These are phyloP conservation scores for Smutsia temminckii DNA, from an alignment of 2,797 vertebrate species.

Conservation along the genomic window DNA sequence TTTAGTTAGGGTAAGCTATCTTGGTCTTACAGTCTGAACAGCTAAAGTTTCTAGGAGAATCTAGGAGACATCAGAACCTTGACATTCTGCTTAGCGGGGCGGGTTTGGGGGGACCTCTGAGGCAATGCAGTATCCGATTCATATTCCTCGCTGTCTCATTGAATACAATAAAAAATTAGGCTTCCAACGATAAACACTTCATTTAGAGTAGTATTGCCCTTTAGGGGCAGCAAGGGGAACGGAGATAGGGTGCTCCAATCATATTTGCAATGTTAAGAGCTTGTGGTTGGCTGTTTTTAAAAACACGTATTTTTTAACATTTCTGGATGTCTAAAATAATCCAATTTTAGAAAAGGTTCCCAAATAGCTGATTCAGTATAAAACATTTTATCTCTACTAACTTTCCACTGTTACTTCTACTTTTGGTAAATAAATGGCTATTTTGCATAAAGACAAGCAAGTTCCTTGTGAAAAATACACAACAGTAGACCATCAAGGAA, in stretches of 20 bases:
- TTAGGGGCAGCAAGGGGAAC: neutral
- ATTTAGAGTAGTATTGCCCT: neutral
- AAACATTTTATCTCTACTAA: neutral
- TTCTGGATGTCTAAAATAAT: slow-evolving; percentile 41
- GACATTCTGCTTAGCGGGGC: neutral
- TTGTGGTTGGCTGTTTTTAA: neutral
- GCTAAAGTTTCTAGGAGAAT: neutral
- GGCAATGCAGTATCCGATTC: neutral
- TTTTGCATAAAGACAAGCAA: slow-evolving; percentile 41
- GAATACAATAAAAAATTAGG: slow-evolving; percentile 5
- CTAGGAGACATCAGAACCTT: neutral
- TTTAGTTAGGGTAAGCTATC: neutral
- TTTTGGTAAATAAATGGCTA: slow-evolving; percentile 33
- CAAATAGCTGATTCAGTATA: neutral
- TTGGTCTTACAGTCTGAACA: neutral
- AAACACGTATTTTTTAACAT: neutral
- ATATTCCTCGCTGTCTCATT: neutral
- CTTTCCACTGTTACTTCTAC: slow-evolving; percentile 7
- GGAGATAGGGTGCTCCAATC: neutral
- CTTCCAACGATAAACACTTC: neutral
- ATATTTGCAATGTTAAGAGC: neutral
- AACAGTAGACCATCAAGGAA: neutral
- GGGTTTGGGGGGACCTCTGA: neutral
- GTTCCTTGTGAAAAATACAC: neutral
- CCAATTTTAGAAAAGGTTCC: slow-evolving; percentile 36